phyloP scores from a whole-genome alignment of 2,797 vertebrate species.

The Tangara arthus region DNA sequence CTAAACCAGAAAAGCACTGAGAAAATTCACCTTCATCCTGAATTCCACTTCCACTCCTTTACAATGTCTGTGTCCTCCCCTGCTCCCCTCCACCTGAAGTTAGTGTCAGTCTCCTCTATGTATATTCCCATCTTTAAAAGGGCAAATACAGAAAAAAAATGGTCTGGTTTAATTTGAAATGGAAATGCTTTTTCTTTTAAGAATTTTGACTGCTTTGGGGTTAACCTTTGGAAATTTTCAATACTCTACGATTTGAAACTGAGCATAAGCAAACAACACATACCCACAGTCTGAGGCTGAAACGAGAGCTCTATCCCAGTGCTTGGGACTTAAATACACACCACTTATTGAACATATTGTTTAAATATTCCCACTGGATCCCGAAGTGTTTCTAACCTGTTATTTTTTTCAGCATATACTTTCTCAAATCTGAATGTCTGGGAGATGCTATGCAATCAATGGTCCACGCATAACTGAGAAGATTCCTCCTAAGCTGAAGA shows the following conservation, averaged over 20 bases:
- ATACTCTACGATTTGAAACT: neutral
- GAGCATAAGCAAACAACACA: neutral
- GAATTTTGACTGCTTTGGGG: neutral
- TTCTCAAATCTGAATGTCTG: slow-evolving; percentile 72
- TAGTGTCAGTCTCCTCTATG: neutral
- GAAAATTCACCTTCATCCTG: slow-evolving; percentile 32
- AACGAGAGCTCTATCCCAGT: neutral
- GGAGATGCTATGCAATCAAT: slow-evolving; percentile 71
- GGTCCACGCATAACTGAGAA: slow-evolving; percentile 70
- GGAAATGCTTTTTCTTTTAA: neutral
- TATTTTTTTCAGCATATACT: slow-evolving; percentile 72
- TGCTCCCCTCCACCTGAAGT: neutral
- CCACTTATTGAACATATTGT: neutral
- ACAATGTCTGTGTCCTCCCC: slow-evolving; percentile 20
- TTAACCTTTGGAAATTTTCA: neutral
- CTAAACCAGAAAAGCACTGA: slow-evolving; percentile 51
- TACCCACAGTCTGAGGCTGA: neutral
- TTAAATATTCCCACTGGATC: slow-evolving; percentile 45
- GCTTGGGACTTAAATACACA: neutral
- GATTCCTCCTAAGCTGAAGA: slow-evolving; percentile 63
- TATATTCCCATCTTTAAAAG: slow-evolving; percentile 10
- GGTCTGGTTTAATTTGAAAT: neutral
- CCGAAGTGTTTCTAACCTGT: slow-evolving; percentile 67
- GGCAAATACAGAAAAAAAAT: neutral
- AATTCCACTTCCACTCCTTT: slow-evolving; percentile 11